Base-by-base conservation (phyloP, 2,888 invertebrate genomes). In the Amphipoea lucens region DNA sequence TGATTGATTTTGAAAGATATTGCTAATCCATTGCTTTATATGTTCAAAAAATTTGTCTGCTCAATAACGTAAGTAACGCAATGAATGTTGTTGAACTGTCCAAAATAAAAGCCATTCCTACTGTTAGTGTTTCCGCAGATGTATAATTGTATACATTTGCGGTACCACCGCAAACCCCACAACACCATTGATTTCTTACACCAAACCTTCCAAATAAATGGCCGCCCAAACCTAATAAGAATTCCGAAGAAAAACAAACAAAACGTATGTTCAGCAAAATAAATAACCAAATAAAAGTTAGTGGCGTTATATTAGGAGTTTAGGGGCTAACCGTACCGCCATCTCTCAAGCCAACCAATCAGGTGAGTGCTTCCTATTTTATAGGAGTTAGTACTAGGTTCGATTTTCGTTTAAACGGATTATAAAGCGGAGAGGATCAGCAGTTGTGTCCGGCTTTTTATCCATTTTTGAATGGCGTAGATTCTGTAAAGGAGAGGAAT, bases 311-410 rank as follows among this genome's bases (percentile, higher is more conserved):
- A 80, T 85, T 79, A 81, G 45, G 80, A 85, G 83, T 83, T 82
- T 79, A 72, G 77, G 77, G 78, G 78, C 63, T 83, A 79, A 78
- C 86, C 84, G 86, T 74, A 79, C 85, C 74, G 70, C 87, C 84
- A 90, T 90, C 83, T 88, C 77, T 89, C 88, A 89, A 74, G 79
- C 69, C 75, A 72, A 86, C 87, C 94, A 95, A 95, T 95, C 94
- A 92, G 91, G 91, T 93, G 92, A 95, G 94, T 94, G 94, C 91
- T 75, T 84, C 90, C 90, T 93, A 91, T 92, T 90, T 95, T 89
- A 93, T 84, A 84, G 90, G 91, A 91, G 92, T 91, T 90, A 88
- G 81, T 82, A 68, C 69, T 60, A 79, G 78, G 87, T 91, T 89
- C 89, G 87, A 89, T 89, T 90, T 83, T 76, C 68, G 88, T 87